Percentiles rank a stretch among this genome's conserved stretches.
Conservation (phyloP, 2,113 vertebrate genomes). For the Thryonomys swinderianus region DNA sequence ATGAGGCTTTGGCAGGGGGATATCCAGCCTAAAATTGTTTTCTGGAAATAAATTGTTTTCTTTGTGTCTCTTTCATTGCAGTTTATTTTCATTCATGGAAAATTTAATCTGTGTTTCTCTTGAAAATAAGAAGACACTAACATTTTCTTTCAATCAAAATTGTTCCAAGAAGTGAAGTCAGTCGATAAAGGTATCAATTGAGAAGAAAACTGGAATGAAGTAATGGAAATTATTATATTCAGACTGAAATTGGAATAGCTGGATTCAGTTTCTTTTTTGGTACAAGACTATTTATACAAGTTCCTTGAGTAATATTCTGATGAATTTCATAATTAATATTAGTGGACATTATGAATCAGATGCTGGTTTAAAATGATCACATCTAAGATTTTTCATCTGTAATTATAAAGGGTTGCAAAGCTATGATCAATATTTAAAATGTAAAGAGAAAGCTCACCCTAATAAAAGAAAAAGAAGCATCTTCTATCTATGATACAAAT, state of each 20-base stretch:
- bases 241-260: background rate
- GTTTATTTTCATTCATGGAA: slow-evolving; percentile 45
- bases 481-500: background rate
- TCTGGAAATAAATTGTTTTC: slow-evolving; percentile 44
- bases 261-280: background rate
- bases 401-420: background rate
- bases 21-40: background rate
- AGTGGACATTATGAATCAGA: background rate
- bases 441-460: background rate
- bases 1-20: background rate
- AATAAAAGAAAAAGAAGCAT: background rate
- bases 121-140: background rate
- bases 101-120: slow-evolving; percentile 7
- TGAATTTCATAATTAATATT: slow-evolving; percentile 51
- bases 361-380: background rate
- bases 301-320: slow-evolving; percentile 22
- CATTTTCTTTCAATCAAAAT: background rate
- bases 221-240: slow-evolving; percentile 12
- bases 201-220: slow-evolving; percentile 35
- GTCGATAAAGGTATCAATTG: slow-evolving; percentile 8
- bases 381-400: background rate
- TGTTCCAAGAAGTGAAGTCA: slow-evolving; percentile 57
- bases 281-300: slow-evolving; percentile 22
- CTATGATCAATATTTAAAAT: background rate
- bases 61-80: background rate